phyloP scores from a whole-genome alignment of 2,888 invertebrate genomes.

The Lamproptera curius region DNA sequence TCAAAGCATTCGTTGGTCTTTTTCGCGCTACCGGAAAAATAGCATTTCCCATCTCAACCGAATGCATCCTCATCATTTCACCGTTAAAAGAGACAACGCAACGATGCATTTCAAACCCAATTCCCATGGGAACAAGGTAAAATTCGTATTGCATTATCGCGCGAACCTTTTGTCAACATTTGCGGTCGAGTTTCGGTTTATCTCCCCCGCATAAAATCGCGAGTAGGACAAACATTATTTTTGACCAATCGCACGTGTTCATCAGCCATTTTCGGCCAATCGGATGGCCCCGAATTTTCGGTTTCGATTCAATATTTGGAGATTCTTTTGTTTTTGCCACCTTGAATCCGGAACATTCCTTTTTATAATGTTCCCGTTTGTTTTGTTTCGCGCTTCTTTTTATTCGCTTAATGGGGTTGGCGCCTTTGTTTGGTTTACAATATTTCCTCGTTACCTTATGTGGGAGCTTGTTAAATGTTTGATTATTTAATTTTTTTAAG shows the following conservation, averaged over 20 bases:
- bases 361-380: constrained; percentile 14
- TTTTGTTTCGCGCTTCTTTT: constrained; percentile 15
- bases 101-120: constrained; percentile 29
- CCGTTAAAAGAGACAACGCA: constrained; percentile 19
- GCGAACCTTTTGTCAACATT: constrained; percentile 61
- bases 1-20: constrained; percentile 36
- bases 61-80: constrained; percentile 41
- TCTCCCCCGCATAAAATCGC: constrained; percentile 69
- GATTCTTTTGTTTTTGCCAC: constrained; percentile 39
- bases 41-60: constrained; percentile 49
- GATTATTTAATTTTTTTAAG: not conserved
- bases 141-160: constrained; percentile 29
- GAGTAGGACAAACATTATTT: constrained; percentile 72
- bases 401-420: constrained; percentile 6
- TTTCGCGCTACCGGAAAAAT: constrained; percentile 39
- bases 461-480: not conserved
- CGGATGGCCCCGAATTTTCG: constrained; percentile 46
- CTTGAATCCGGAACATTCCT: constrained; percentile 2
- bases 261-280: constrained; percentile 64
- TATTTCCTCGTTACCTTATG: not conserved
- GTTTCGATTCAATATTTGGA: constrained; percentile 46
- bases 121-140: constrained; percentile 27
- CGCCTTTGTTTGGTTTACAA: constrained; percentile 4
- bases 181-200: constrained; percentile 67
- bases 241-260: constrained; percentile 72